Percentiles rank a stretch among this genome's conserved stretches.
phyloP scores from a whole-genome alignment of 2,888 invertebrate species.

The Pteria penguin region DNA sequence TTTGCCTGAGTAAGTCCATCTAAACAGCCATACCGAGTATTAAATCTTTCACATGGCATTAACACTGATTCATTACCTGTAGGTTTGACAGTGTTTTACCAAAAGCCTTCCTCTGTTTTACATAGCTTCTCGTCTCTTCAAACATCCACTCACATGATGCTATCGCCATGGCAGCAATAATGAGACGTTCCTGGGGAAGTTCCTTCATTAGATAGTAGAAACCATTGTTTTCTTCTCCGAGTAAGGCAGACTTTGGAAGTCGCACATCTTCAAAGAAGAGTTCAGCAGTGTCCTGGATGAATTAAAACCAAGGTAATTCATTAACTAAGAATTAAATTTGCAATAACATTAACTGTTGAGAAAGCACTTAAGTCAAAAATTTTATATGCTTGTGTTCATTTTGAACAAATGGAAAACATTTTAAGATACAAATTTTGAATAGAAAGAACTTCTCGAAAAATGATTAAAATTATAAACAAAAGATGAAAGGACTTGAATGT shows the following conservation, averaged over 20 bases:
- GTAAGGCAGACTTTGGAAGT: conserved; percentile 76
- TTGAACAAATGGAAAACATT: no score
- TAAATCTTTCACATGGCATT: no score
- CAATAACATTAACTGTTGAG: not conserved
- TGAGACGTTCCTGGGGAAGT: conserved; percentile 80
- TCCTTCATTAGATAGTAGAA: conserved; percentile 81
- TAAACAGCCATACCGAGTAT: no score
- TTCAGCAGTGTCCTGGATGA: conserved; percentile 79
- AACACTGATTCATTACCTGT: conserved; percentile 78
- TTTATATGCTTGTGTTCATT: no score
- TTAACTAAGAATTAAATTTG: not conserved
- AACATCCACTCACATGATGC: conserved; percentile 80
- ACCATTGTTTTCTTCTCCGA: conserved; percentile 80
- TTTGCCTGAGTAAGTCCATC: no score
- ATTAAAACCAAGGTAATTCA: no score
- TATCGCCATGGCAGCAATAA: conserved; percentile 77
- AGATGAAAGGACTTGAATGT: no score
- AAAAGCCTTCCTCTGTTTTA: conserved; percentile 80
- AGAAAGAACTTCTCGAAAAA: no score
- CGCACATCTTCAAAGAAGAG: conserved; percentile 81
- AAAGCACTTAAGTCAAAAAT: no score
- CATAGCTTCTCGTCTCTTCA: conserved; percentile 80
- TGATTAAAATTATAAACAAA: no score
- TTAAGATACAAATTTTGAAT: no score
- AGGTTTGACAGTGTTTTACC: conserved; percentile 79